phyloP scores from a whole-genome alignment of 2,888 invertebrate genomes.

The Fragum sueziense region DNA sequence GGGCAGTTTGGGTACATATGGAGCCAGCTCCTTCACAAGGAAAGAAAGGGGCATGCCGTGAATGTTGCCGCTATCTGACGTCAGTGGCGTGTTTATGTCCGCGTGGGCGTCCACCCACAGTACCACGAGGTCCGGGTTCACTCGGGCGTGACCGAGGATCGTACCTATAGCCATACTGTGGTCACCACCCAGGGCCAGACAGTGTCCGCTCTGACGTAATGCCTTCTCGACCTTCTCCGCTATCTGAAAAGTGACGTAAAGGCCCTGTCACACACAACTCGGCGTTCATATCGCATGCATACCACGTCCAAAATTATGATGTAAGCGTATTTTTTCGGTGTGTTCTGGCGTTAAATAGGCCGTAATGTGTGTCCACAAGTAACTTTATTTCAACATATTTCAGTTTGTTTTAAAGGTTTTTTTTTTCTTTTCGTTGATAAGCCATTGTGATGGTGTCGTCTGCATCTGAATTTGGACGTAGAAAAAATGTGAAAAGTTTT shows the following conservation, averaged over 20 bases:
- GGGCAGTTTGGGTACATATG: slow-evolving; percentile 88
- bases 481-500: too few relatives aligned
- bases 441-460: too few relatives aligned
- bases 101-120: slow-evolving; percentile 97
- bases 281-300: not conserved
- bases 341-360: too few relatives aligned
- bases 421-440: too few relatives aligned
- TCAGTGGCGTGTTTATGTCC: slow-evolving; percentile 94
- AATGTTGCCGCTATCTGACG: slow-evolving; percentile 90
- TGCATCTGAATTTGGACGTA: too few relatives aligned
- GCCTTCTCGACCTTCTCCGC: slow-evolving; percentile 70
- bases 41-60: slow-evolving; percentile 92
- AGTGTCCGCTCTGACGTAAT: slow-evolving; percentile 66
- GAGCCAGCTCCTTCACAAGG: slow-evolving; percentile 88
- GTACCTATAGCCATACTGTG: slow-evolving; percentile 92
- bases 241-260: slow-evolving; percentile 51
- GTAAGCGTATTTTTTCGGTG: not conserved
- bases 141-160: slow-evolving; percentile 79
- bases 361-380: too few relatives aligned
- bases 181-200: slow-evolving; percentile 93
- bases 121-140: slow-evolving; percentile 88
- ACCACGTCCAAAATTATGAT: not conserved
- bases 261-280: not conserved
- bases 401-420: too few relatives aligned
- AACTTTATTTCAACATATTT: too few relatives aligned